Evolutionary conservation across 2,113 vertebrate genomes (phyloP), one percentile per base, ranked within the genome.

Genomic region (Gallinago undulata): DNA sequence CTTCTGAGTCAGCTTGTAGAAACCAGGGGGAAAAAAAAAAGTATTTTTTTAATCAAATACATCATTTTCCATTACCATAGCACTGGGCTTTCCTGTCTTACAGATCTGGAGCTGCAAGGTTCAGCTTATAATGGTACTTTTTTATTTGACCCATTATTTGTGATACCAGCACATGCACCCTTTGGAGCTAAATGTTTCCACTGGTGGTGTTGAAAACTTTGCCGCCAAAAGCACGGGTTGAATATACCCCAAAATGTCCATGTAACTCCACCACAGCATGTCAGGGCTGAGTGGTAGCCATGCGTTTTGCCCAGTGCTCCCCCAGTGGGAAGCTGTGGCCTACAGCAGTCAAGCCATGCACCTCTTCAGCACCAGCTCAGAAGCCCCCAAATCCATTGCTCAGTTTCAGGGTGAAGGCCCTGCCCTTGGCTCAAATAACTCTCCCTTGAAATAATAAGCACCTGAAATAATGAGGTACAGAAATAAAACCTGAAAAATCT

Each of bases 181-280:
- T 43, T 48, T 2, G 22, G 66, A 62, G 31, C 45, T 69, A 35
- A 37, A 6, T 28, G 24, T 33, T 89, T 74, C 41, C 11, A 1
- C 6, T 24, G 12, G 33, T 77, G 30, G 11, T 45, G 24, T 7
- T 64, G 55, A 60, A 57, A 84, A 60, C 39, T 25, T 69, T 56
- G 7, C 21, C 33, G 60, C 63, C 33, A 66, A 69, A 69, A 82
- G 41, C 66, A 41, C 2, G 59, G 31, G 21, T 11, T 72, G 50
- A 69, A 27, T 41, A 11, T 3, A 85, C 17, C 41, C 37, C 0
- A 24, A n/a, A 76, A 33, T 7, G 24, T 27, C 37, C 39, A 13
- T 1, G 4, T 6, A 59, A 25, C 37, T 48, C 2, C 19, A 33
- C 28, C 45, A 24, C 3, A n/a, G 57, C 43, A 16, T 1, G 2